Percentiles rank a stretch among this genome's conserved stretches.
Evolutionary conservation across 2,113 vertebrate species (phyloP).

Genomic region (Erpornis zantholeuca): DNA sequence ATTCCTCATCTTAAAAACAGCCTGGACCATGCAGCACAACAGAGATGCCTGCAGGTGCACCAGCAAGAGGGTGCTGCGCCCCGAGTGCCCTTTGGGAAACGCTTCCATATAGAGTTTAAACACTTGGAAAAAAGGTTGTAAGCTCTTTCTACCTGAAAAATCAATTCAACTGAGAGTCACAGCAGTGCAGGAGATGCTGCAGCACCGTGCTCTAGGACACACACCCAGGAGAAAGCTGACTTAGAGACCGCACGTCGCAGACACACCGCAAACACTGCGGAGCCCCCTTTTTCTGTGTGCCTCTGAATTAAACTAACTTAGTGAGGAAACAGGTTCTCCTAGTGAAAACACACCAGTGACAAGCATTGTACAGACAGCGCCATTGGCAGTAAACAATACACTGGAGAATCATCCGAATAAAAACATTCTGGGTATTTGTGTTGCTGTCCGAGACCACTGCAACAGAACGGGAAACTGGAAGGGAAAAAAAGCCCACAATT

Average conservation of each 20-base stretch:
- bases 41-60: not conserved
- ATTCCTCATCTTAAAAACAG: not conserved
- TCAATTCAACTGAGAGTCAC: not conserved
- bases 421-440: not conserved
- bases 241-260: not conserved
- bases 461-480: not conserved
- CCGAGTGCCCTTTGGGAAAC: rapidly evolving
- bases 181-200: not conserved
- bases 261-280: not conserved
- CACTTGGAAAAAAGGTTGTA: not conserved
- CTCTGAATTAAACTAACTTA: not conserved
- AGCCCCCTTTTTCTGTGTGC: not conserved
- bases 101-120: rapidly evolving
- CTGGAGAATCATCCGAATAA: not conserved
- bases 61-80: not conserved
- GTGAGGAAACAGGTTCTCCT: not conserved
- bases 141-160: not conserved
- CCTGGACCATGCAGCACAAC: not conserved
- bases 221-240: not conserved
- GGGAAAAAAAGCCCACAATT: slow-evolving; percentile 16
- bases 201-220: not conserved
- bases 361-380: not conserved
- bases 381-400: slow-evolving; percentile 28
- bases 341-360: not conserved
- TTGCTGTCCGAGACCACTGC: not conserved